A percentile compares a stretch with the other conserved stretches of the same genome.
These are phyloP conservation scores for Anser cygnoides DNA, from an alignment of 2,113 vertebrate species.

Conservation along the genomic window DNA sequence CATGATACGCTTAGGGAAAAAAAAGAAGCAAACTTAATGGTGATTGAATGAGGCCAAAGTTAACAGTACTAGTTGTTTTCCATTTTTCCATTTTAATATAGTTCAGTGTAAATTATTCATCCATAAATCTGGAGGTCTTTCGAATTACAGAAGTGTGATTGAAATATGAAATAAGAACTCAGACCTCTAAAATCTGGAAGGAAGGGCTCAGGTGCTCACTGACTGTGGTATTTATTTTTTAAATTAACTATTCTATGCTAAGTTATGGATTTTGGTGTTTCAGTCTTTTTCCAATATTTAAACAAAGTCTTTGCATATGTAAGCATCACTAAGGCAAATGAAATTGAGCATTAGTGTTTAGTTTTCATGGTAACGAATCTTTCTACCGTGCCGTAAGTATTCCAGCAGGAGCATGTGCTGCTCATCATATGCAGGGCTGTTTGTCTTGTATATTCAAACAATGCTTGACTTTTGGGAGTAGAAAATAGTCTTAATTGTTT, in stretches of 20 bases:
- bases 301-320: constrained; percentile 58
- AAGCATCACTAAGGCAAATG: constrained; percentile 56
- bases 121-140: not conserved
- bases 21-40: not conserved
- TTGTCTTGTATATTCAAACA: constrained; percentile 45
- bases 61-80: constrained; percentile 14
- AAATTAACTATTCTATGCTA: constrained; percentile 29
- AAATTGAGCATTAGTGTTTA: constrained; percentile 33
- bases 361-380: constrained; percentile 50
- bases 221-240: constrained; percentile 22
- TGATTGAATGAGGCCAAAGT: not conserved
- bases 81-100: constrained; percentile 14
- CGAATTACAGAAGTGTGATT: constrained; percentile 28
- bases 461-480: constrained; percentile 27
- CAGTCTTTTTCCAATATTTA: constrained; percentile 43
- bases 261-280: constrained; percentile 34
- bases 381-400: not conserved
- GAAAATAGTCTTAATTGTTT: constrained; percentile 51
- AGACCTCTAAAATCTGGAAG: not conserved
- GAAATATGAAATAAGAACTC: not conserved
- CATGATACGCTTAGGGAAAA: not conserved
- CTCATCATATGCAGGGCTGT: not conserved
- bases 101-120: constrained; percentile 19
- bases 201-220: not conserved
- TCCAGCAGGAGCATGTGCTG: not conserved